These are phyloP conservation scores for Pristionchus pacificus DNA, from an alignment of 1,140 invertebrate genomes.

Conservation along the genomic window DNA sequence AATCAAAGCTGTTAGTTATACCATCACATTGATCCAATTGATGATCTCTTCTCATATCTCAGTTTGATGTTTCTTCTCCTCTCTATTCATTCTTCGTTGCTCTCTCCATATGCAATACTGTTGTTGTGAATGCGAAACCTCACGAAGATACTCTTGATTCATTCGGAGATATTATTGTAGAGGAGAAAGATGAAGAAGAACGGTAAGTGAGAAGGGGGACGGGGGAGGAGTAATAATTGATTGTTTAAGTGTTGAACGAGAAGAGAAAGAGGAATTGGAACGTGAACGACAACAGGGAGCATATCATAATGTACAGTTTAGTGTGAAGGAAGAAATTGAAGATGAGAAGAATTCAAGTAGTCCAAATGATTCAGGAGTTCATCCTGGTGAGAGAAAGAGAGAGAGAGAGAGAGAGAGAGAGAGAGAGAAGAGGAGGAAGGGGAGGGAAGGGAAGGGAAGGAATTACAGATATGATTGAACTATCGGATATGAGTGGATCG, in stretches of 20 bases:
- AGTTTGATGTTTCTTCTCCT: too few relatives aligned
- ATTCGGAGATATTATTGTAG: constrained; percentile 18
- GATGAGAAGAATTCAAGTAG: neutral
- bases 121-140: constrained; percentile 69
- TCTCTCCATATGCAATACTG: constrained; percentile 89
- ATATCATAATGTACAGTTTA: neutral
- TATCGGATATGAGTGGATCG: constrained; percentile 13
- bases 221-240: too few relatives aligned
- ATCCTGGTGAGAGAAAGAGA: constrained; percentile 16
- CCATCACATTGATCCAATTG: too few relatives aligned
- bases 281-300: neutral
- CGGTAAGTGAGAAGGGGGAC: too few relatives aligned
- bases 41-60: too few relatives aligned
- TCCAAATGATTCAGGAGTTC: too few relatives aligned
- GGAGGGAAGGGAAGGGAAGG: constrained; percentile 24
- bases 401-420: constrained; percentile 19
- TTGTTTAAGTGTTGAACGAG: neutral
- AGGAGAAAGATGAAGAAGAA: neutral
- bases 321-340: neutral
- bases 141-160: constrained; percentile 21
- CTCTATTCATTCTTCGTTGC: constrained; percentile 82
- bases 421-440: constrained; percentile 16
- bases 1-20: too few relatives aligned
- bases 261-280: neutral
- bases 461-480: constrained; percentile 11